Percentiles rank a stretch among this genome's conserved stretches.
phyloP scores from a whole-genome alignment of 37 sponge, comb jelly and placozoan genomes.

The Halichondria panicea region DNA sequence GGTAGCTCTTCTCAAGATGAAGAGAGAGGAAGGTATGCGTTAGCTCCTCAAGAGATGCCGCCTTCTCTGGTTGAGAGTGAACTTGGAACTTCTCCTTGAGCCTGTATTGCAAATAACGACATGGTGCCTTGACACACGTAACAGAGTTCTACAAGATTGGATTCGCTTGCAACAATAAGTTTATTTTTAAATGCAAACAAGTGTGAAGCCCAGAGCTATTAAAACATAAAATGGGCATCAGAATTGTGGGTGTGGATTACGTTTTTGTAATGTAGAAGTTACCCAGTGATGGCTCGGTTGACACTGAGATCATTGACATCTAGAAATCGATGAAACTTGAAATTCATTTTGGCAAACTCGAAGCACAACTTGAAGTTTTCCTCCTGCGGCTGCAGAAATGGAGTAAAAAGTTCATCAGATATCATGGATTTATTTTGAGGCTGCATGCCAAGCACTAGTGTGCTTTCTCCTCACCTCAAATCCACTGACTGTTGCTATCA shows the following conservation, averaged over 20 bases:
- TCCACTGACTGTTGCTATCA: constrained; percentile 36
- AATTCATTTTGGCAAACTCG: constrained; percentile 63
- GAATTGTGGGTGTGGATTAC: too few species aligned
- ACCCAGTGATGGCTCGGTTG: constrained; percentile 44
- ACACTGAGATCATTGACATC: constrained; percentile 49
- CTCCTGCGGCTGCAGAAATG: constrained; percentile 26
- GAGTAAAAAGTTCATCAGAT: background rate
- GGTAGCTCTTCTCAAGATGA: constrained; percentile 16
- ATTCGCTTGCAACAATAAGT: too few species aligned
- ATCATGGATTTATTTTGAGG: too few species aligned
- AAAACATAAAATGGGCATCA: too few species aligned
- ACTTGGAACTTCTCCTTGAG: constrained; percentile 51
- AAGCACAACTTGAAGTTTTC: constrained; percentile 62
- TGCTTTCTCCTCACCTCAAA: constrained; percentile 47
- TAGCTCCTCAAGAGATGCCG: constrained; percentile 34
- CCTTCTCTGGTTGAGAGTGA: constrained; percentile 53
- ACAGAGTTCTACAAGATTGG: too few species aligned
- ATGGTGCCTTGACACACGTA: too few species aligned
- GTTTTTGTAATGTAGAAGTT: too few species aligned
- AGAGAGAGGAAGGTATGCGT: constrained; percentile 21
- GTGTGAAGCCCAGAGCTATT: too few species aligned
- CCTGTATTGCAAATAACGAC: too few species aligned
- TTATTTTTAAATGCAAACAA: too few species aligned
- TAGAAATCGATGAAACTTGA: constrained; percentile 66
- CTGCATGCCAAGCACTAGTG: too few species aligned